Evolutionary conservation across 2,888 invertebrate genomes (phyloP).

Genomic region (Thyatira batis): DNA sequence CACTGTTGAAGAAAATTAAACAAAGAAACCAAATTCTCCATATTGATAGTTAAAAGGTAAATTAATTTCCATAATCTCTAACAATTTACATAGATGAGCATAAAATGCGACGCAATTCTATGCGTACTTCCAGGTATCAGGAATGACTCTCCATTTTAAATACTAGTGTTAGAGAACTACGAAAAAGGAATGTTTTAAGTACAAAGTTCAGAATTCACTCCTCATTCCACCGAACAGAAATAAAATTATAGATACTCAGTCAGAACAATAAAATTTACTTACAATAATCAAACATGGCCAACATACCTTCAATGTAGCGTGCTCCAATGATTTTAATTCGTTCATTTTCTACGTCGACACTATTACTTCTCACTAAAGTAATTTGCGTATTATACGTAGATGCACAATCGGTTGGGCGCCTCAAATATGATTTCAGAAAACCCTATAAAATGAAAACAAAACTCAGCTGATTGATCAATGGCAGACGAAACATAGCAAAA

Average conservation of each 20-base stretch:
- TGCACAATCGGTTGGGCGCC: slow-evolving; percentile 18
- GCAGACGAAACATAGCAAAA: slow-evolving; percentile 9
- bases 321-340: slow-evolving; percentile 96
- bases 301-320: slow-evolving; percentile 95
- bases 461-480: slow-evolving; percentile 71
- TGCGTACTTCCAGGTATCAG: background rate
- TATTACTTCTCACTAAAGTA: slow-evolving; percentile 11
- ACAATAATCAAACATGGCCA: slow-evolving; percentile 3
- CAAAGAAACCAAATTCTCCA: too few species aligned
- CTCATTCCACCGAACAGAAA: background rate
- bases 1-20: too few species aligned
- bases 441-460: slow-evolving; percentile 69
- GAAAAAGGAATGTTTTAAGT: background rate
- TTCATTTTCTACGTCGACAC: slow-evolving; percentile 84
- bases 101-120: background rate
- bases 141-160: background rate
- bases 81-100: background rate
- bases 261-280: background rate
- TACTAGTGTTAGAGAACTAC: background rate
- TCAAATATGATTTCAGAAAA: slow-evolving; percentile 18
- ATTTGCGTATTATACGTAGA: slow-evolving; percentile 10
- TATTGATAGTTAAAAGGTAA: too few species aligned
- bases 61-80: too few species aligned
- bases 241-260: background rate
- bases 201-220: background rate